phyloP scores from a whole-genome alignment of 2,113 vertebrate genomes.

The Condylura cristata region DNA sequence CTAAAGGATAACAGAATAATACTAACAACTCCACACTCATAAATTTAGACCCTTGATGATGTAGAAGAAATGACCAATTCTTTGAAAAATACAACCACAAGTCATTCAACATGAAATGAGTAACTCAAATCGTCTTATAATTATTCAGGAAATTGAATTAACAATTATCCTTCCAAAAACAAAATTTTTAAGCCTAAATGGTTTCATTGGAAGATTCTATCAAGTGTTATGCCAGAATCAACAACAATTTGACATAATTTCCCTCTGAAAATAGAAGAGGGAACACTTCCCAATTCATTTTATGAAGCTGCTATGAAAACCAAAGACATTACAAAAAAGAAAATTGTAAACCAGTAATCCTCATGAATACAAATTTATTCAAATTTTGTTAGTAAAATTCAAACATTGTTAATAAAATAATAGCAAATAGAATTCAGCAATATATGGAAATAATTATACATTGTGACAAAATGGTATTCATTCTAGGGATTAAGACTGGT shows the following conservation, averaged over 20 bases:
- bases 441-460: not conserved
- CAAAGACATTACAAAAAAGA: not conserved
- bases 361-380: not conserved
- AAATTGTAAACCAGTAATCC: not conserved
- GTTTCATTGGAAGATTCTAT: not conserved
- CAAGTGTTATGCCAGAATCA: not conserved
- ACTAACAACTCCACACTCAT: not conserved
- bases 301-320: not conserved
- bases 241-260: not conserved
- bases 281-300: not conserved
- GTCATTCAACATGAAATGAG: not conserved
- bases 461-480: not conserved
- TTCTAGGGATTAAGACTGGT: not conserved
- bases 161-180: not conserved
- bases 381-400: not conserved
- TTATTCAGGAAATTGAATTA: not conserved
- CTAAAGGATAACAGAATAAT: not conserved
- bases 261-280: not conserved
- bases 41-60: not conserved
- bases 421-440: not conserved
- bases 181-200: not conserved
- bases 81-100: not conserved
- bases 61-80: not conserved
- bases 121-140: not conserved
- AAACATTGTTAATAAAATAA: not conserved